Conservation (phyloP, 2,888 invertebrate species). For the Resseliella maxima region DNA sequence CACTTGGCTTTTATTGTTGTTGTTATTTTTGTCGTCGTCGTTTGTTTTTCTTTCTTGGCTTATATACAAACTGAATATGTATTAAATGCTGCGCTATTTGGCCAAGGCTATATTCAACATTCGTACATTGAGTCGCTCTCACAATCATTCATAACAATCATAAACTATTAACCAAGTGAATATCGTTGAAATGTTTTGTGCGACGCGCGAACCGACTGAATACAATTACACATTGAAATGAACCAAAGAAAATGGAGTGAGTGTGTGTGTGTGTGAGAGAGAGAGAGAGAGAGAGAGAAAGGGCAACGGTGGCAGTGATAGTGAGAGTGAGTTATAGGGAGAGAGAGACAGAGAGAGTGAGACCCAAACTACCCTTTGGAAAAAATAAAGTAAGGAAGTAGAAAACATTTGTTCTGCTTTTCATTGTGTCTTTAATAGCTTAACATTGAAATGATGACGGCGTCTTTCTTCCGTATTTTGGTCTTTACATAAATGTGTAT, state of each 20-base stretch:
- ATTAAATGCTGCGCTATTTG: background rate
- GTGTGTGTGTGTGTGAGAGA: too few relatives aligned
- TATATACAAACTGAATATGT: background rate
- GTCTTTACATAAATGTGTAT: background rate
- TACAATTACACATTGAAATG: too few relatives aligned
- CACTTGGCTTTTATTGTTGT: background rate
- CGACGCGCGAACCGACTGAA: background rate
- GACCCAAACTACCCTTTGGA: background rate
- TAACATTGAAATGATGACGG: constrained; percentile 24
- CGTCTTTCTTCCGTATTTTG: background rate
- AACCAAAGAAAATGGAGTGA: too few relatives aligned
- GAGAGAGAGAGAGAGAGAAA: background rate
- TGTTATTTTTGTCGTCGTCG: background rate
- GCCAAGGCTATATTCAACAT: constrained; percentile 17
- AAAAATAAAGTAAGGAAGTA: background rate
- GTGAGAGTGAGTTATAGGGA: too few relatives aligned
- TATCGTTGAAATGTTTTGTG: constrained; percentile 42
- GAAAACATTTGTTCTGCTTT: background rate
- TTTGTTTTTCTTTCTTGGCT: background rate
- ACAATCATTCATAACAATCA: constrained; percentile 44
- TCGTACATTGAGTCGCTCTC: background rate
- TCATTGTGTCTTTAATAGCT: background rate
- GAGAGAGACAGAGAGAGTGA: background rate
- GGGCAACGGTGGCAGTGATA: background rate
- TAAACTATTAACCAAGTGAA: constrained; percentile 48